Evolutionary conservation across 2,888 invertebrate species (phyloP).

Genomic region (Cantharis flavilabris): DNA sequence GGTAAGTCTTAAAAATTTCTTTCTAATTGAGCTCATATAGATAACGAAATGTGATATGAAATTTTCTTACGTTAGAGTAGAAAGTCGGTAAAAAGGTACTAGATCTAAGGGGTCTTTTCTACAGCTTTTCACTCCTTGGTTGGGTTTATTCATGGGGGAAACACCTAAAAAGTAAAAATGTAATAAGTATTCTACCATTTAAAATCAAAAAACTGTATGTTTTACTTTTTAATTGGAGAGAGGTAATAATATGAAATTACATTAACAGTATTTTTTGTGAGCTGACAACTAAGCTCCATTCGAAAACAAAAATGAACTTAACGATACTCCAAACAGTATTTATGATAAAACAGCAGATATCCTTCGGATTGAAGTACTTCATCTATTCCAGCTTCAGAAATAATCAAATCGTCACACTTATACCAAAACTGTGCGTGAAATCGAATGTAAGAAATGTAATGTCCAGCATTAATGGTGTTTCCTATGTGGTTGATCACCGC

Average conservation of each 20-base stretch:
- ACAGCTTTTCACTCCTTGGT: too few relatives aligned
- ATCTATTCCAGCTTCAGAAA: slow-evolving; percentile 83
- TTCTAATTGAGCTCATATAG: too few relatives aligned
- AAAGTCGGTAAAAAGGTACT: too few relatives aligned
- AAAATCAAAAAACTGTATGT: background rate
- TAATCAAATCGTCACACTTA: slow-evolving; percentile 95
- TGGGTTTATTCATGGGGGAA: too few relatives aligned
- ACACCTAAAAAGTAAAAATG: too few relatives aligned
- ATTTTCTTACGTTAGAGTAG: too few relatives aligned
- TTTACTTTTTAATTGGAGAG: background rate
- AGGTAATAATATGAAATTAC: background rate
- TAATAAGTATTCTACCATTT: background rate
- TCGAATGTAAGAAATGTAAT: slow-evolving; percentile 94
- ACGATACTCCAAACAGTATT: slow-evolving; percentile 89
- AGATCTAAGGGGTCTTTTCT: background rate
- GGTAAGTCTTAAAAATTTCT: slow-evolving; percentile 54
- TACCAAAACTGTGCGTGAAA: slow-evolving; percentile 93
- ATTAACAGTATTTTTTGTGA: background rate
- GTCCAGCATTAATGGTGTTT: slow-evolving; percentile 83
- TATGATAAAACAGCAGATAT: slow-evolving; percentile 95
- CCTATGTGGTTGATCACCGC: slow-evolving; percentile 97
- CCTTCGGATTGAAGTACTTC: slow-evolving; percentile 96
- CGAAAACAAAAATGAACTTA: slow-evolving; percentile 35
- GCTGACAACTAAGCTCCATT: background rate
- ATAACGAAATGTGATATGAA: too few relatives aligned